phyloP scores from a whole-genome alignment of 2,888 invertebrate genomes.

The Ennomos quercinarius region DNA sequence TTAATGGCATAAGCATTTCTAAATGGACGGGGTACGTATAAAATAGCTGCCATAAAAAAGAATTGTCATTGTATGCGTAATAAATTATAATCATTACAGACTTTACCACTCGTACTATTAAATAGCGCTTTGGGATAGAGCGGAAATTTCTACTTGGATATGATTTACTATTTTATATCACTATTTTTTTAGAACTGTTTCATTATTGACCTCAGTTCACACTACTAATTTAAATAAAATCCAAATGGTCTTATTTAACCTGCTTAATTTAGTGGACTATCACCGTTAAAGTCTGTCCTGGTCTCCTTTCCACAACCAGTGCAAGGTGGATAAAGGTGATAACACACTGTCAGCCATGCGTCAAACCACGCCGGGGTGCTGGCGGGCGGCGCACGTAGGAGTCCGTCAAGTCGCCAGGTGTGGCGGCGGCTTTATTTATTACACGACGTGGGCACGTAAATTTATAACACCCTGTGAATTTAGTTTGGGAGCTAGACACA shows the following conservation, averaged over 20 bases:
- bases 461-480: slow-evolving; percentile 57
- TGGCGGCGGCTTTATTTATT: slow-evolving; percentile 69
- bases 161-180: too few relatives aligned
- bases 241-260: neutral
- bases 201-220: too few relatives aligned
- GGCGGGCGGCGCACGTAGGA: slow-evolving; percentile 61
- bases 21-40: too few relatives aligned
- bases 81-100: too few relatives aligned
- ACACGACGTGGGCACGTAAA: slow-evolving; percentile 60
- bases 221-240: too few relatives aligned
- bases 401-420: slow-evolving; percentile 72
- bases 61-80: too few relatives aligned
- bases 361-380: slow-evolving; percentile 49
- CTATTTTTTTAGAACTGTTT: too few relatives aligned
- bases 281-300: neutral
- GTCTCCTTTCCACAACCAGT: slow-evolving; percentile 3
- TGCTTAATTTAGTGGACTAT: neutral
- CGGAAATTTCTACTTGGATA: too few relatives aligned
- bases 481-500: slow-evolving; percentile 25
- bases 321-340: slow-evolving; percentile 46
- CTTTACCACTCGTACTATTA: too few relatives aligned
- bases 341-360: slow-evolving; percentile 48
- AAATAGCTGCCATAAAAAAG: too few relatives aligned
- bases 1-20: too few relatives aligned
- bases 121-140: too few relatives aligned